These are phyloP conservation scores for Sisor rabdophorus DNA, from an alignment of 2,113 vertebrate genomes.

Conservation along the genomic window DNA sequence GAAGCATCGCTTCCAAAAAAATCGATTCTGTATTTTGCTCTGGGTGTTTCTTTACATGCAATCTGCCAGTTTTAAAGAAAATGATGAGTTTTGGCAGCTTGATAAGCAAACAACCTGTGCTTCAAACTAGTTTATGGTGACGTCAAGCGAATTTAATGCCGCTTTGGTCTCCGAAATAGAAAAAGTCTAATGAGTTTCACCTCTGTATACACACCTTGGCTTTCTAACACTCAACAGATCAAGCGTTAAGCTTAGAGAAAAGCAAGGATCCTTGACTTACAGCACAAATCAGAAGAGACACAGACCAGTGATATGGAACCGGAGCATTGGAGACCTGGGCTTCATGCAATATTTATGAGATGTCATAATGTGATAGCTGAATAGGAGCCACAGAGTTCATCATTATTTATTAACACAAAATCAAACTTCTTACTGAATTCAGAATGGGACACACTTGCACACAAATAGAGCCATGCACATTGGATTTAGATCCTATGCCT, in stretches of 20 bases:
- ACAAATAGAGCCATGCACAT: background rate
- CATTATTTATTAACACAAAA: conserved; percentile 50
- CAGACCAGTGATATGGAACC: conserved; percentile 25
- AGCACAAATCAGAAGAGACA: conserved; percentile 30
- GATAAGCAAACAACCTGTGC: background rate
- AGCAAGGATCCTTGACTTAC: conserved; percentile 3
- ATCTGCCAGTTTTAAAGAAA: background rate
- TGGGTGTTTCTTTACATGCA: background rate
- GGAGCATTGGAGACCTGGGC: conserved; percentile 15
- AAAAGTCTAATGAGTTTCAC: conserved; percentile 43
- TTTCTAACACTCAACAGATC: conserved; percentile 25
- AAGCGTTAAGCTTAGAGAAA: conserved; percentile 25
- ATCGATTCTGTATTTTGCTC: too few species aligned
- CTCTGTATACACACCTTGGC: conserved; percentile 25
- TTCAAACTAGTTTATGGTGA: background rate
- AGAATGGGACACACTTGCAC: background rate
- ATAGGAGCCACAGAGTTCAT: conserved; percentile 7
- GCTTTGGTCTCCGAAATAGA: background rate
- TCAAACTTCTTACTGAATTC: conserved; percentile 33
- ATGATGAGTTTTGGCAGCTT: background rate
- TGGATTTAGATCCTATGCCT: background rate
- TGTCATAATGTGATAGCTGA: conserved; percentile 29
- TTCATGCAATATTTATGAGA: conserved; percentile 44
- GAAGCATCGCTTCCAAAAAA: too few species aligned
- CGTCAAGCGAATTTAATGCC: background rate